phyloP scores from a whole-genome alignment of 2,113 vertebrate species.

The Amphiprion ocellaris region DNA sequence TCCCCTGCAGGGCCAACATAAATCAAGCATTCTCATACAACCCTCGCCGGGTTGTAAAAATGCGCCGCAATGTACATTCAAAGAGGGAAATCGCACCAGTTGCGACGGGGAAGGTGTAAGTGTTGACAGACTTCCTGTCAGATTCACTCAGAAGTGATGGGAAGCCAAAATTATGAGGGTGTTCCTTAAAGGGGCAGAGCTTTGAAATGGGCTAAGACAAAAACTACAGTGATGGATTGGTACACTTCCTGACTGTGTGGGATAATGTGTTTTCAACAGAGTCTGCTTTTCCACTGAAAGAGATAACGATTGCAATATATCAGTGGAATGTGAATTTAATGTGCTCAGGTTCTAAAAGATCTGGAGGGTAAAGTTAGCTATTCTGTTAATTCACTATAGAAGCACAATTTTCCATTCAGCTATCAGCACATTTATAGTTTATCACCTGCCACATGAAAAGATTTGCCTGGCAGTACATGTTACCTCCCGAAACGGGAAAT shows the following conservation, averaged over 20 bases:
- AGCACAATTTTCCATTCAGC: slow-evolving; percentile 22
- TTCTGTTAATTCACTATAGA: slow-evolving; percentile 27
- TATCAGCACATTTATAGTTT: slow-evolving; percentile 25
- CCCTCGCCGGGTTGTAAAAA: slow-evolving; percentile 11
- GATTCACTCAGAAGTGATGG: slow-evolving; percentile 38
- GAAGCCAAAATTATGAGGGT: slow-evolving; percentile 30
- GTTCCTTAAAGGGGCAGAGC: slow-evolving; percentile 40
- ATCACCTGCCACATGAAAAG: slow-evolving; percentile 3
- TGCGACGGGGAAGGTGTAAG: neutral
- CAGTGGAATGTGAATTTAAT: slow-evolving; percentile 67
- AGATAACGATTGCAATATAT: slow-evolving; percentile 58
- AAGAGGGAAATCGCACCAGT: slow-evolving; percentile 32
- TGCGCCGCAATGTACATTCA: slow-evolving; percentile 5
- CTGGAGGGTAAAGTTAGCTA: slow-evolving; percentile 21
- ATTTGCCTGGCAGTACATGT: neutral
- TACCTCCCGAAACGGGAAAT: neutral
- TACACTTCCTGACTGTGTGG: slow-evolving; percentile 23
- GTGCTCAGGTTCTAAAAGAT: slow-evolving; percentile 35
- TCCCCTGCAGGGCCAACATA: slow-evolving; percentile 32
- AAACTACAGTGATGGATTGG: slow-evolving; percentile 34
- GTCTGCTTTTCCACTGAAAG: slow-evolving; percentile 26
- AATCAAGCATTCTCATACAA: slow-evolving; percentile 36
- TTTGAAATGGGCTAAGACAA: slow-evolving; percentile 23
- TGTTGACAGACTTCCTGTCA: slow-evolving; percentile 48
- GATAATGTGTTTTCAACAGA: slow-evolving; percentile 55